Base-by-base conservation (phyloP, 2,113 vertebrate genomes). In the Mirounga angustirostris region DNA sequence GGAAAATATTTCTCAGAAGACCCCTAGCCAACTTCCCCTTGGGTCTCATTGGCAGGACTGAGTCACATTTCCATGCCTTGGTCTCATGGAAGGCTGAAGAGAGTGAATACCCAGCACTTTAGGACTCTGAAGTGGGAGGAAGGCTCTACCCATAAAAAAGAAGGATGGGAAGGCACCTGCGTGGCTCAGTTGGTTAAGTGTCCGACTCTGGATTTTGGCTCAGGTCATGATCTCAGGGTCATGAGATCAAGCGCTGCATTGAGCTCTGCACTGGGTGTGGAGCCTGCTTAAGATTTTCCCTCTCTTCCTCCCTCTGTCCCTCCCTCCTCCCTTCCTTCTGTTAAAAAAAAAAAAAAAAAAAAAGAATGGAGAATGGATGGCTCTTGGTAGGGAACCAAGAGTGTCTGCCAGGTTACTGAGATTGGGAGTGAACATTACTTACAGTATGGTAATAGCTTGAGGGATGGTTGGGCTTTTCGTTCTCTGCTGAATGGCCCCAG, bases 1-100 rank as follows among this genome's bases (percentile, higher is more conserved):
- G 94, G 96, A 94, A 96, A 97, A 24, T 92, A 56, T 61, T 85
- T 96, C 94, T 97, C 93, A 95, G 71, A 91, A 86, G 96, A 95
- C 92, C 95, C 93, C 63, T 88, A 11, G 30, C 56, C 0, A 1
- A 87, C 95, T 97, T 95, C 94, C 91, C 13, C 50, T 93, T 13
- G 22, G 15, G 84, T n/a, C 92, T 63, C 81, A 14, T 2, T 26
- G 69, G 90, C n/a, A 76, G 43, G 43, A 92, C 26, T 97, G 96
- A 97, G 26, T 96, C 94, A 95, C 15, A 58, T 80, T 88, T 83
- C 74, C 71, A 54, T 36, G 40, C 56, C 56, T 90, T 95, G 46
- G 58, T 74, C 63, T 89, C 52, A 28, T n/a, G 4, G 81, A 82
- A 94, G 50, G 36, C 65, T 67, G 52, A 54, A 54, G 86, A 78